Evolutionary conservation across 2,113 vertebrate species (phyloP).

Genomic region (Odocoileus virginianus): DNA sequence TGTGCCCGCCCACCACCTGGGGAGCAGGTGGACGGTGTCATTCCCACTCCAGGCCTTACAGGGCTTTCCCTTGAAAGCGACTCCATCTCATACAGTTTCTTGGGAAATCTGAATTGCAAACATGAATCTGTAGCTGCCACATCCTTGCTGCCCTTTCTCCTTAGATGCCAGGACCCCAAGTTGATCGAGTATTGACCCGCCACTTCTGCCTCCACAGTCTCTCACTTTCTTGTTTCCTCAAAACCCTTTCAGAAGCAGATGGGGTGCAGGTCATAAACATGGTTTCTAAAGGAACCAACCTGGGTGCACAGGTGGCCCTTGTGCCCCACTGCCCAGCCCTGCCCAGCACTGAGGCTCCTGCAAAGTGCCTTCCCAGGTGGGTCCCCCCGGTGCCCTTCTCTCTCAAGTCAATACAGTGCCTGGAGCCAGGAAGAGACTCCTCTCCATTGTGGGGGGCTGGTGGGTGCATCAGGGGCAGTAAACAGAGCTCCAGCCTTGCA

Average conservation of each 20-base stretch:
- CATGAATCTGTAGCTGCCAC: neutral
- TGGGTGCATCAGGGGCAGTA: neutral
- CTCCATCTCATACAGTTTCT: neutral
- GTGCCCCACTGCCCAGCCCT: neutral
- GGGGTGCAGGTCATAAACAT: neutral
- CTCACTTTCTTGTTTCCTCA: neutral
- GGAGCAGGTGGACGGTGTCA: neutral
- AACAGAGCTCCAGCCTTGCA: neutral
- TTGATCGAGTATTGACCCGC: rapidly evolving
- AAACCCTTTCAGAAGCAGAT: neutral
- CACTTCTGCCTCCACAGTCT: neutral
- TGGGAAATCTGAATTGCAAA: neutral
- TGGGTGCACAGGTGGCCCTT: neutral
- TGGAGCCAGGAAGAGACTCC: neutral
- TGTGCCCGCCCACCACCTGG: rapidly evolving
- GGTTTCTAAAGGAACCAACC: neutral
- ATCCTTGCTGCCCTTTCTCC: neutral
- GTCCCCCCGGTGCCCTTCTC: neutral
- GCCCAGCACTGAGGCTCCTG: neutral
- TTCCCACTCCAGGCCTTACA: rapidly evolving
- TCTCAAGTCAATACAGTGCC: neutral
- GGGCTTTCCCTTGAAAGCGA: neutral
- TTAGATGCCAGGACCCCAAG: neutral
- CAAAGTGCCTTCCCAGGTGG: neutral
- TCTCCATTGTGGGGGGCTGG: too few species aligned